Base-by-base conservation (phyloP, 2,113 vertebrate genomes). In the Falco punctatus region DNA sequence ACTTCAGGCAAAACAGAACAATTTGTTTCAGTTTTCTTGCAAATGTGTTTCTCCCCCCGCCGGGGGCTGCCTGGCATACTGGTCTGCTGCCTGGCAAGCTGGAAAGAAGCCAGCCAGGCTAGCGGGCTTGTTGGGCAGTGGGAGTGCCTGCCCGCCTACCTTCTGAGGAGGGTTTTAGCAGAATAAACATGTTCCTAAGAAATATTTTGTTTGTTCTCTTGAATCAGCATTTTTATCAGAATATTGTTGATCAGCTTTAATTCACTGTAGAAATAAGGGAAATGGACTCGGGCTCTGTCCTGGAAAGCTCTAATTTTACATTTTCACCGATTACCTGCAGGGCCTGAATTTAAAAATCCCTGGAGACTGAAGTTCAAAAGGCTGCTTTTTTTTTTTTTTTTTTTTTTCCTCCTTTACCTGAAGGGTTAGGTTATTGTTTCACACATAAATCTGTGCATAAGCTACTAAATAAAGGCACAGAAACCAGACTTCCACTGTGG, bases 51-150 rank as follows among this genome's bases (percentile, higher is more conserved):
- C 17, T 78, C 58, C 33, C 55, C 33, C 57, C 32, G 51, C 15
- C 0, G 0, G 30, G 19, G 44, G 51, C 54, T 70, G 75, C 26
- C 61, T 7, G 42, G 26, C 1, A 5, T 0, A 7, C 78, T 78
- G 72, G 35, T 8, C 4, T 15, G 12, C 33, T 66, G 86, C 78
- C 64, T 1, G 0, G 13, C n/a, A 30, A 23, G 57, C 83, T 88
- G 94, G 86, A n/a, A 35, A 26, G 59, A 42, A 27, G 82, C 54
- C 88, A 88, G 67, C 15, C 66, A 8, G 67, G 75, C 88, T 24
- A 15, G 61, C 69, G 75, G 94, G 85, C 93, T 92, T 84, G 18
- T 84, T 2, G 3, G 51, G 55, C 81, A 66, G 80, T 9, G 6
- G 83, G 54, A 80, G 13, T 52, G 38, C 71, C 86, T 55, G 28